Base-by-base conservation (phyloP, 2,888 invertebrate species). In the Diachrysia chrysitis region DNA sequence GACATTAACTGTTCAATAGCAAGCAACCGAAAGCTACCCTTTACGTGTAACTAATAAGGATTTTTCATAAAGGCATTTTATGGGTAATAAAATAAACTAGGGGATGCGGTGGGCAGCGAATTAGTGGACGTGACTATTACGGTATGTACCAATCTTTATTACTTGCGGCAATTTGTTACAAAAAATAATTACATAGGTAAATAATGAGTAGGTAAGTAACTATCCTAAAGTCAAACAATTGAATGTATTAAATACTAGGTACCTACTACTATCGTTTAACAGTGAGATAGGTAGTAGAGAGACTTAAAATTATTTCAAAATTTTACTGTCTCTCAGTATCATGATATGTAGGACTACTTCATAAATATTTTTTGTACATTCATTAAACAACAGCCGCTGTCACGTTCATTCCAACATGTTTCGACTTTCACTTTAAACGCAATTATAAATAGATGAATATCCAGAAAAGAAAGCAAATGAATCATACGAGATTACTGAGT, bases 391-490 rank as follows among this genome's bases (percentile, higher is more conserved):
- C 65, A 46, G 82, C 63, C 37, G 82, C 71, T 85, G 86, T 89
- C 89, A 89, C 85, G 87, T 89, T 79, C 80, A 65, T 81, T 82
- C 81, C 83, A 84, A 87, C 85, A 82, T 83, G 78, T 85, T 85
- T 78, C 76, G 85, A 93, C 94, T 94, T 94, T 93, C 94, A 92
- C 93, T 92, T 78, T 62, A 81, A 83, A 85, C 79, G 77, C 81
- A 85, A 86, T 89, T 89, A 86, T 85, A 84, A 84, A 87, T 86
- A 90, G 84, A 89, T 85, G 90, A 90, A 90, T 85, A 88, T 81
- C 86, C 85, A 86, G 78, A 89, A 91, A 92, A 89, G 91, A 93
- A 91, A 91, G 90, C 88, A 89, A 89, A 91, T 88, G 90, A 91
- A 90, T 90, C 89, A 90, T 89, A 87, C 87, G 85, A 89, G 65